Conservation (phyloP, 2,888 invertebrate species). For the Pristionchus fissidentatus region DNA sequence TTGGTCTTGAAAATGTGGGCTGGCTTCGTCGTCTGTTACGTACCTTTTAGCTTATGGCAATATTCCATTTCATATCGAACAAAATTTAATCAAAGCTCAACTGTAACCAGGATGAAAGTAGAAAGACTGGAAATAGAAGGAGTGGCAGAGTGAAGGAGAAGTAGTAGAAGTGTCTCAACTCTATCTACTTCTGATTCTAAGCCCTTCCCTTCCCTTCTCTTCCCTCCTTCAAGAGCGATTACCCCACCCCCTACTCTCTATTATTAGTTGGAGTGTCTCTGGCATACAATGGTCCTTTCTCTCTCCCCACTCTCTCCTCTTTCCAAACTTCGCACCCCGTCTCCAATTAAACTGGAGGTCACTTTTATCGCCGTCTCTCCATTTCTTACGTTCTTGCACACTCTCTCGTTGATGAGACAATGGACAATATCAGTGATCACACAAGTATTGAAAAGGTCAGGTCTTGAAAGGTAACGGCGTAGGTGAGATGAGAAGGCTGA, state of each 20-base stretch:
- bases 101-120: too few species aligned
- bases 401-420: background rate
- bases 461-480: too few species aligned
- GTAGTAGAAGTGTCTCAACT: conserved; percentile 13
- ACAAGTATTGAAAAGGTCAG: too few species aligned
- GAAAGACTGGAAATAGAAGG: background rate
- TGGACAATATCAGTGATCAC: too few species aligned
- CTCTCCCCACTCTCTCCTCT: background rate
- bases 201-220: conserved; percentile 33
- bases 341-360: background rate
- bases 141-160: background rate
- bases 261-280: conserved; percentile 15
- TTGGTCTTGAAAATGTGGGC: too few species aligned
- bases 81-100: too few species aligned
- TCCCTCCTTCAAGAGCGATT: background rate
- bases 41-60: too few species aligned
- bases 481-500: too few species aligned
- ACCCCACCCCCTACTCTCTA: conserved; percentile 2
- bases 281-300: background rate
- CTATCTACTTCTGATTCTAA: conserved; percentile 16
- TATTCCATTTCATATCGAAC: too few species aligned
- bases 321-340: background rate
- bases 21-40: too few species aligned
- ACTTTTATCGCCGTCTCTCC: too few species aligned
- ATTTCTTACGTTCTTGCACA: too few species aligned